Evolutionary conservation across 2,797 vertebrate genomes (phyloP), one percentile per base, ranked within the genome.

Genomic region (Paratrypauchen microcephalus): DNA sequence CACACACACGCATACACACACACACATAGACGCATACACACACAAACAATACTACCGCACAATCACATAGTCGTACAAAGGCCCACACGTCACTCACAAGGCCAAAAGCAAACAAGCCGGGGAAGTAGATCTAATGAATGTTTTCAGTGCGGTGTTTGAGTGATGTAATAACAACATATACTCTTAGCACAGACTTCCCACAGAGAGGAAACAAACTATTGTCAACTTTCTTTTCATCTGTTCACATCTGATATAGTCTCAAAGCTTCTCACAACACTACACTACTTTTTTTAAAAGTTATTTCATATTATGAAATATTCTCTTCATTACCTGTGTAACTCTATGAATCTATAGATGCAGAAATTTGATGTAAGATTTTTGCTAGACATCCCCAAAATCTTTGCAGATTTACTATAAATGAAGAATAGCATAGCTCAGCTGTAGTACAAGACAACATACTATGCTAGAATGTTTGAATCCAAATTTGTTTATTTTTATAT

Each of bases 51-150:
- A 55, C 9, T 23, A 23, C 52, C 11, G 11, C 70, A 77, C 72
- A 65, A 23, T 24, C 54, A 15, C 23, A 26, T 26, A 18, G 26
- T 58, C 18, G 3, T 18, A 60, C 73, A 74, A 59, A 65, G 68
- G 65, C 76, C 77, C 83, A 84, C 85, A 86, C 79, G 81, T 91
- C 88, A 89, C 81, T 88, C 82, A 85, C 84, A 87, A 79, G 83
- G 67, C 83, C 78, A 70, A 82, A 85, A 78, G 83, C 83, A 88
- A 90, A 90, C 85, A 91, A 78, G 74, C 74, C 28, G 24, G 83
- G 80, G 79, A 83, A 85, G 87, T 86, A 75, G 78, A 81, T 80
- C 69, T 90, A 90, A 91, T 92, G 77, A 87, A 78, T 86, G 87
- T 91, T 89, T 89, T 88, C 81, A 83, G 81, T 84, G 30, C 57